These are phyloP conservation scores for Aptenodytes patagonicus DNA, from an alignment of 2,113 vertebrate species.

Conservation along the genomic window DNA sequence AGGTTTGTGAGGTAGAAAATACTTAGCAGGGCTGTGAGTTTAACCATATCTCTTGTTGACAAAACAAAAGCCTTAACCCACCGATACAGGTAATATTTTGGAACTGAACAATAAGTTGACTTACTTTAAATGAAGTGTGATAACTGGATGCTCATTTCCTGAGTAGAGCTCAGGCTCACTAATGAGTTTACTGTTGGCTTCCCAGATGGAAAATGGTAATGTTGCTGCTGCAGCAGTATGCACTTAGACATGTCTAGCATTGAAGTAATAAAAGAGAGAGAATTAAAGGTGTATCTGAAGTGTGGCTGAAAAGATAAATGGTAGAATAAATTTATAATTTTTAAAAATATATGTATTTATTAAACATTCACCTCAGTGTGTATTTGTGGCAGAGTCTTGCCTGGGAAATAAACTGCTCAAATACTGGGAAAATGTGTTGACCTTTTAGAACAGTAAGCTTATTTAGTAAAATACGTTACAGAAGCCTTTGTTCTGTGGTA, in stretches of 20 bases:
- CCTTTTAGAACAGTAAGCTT: not conserved
- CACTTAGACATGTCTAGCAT: not conserved
- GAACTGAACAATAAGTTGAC: not conserved
- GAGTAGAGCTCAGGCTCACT: not conserved
- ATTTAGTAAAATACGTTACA: not conserved
- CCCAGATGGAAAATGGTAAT: not conserved
- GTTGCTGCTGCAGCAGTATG: not conserved
- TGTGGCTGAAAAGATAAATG: not conserved
- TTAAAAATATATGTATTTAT: rapidly evolving
- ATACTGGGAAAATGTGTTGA: not conserved
- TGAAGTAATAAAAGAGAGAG: not conserved
- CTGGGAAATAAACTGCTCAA: not conserved
- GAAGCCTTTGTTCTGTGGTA: not conserved
- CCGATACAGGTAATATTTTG: not conserved
- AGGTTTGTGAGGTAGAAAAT: not conserved
- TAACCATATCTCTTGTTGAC: not conserved
- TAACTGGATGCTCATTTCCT: not conserved
- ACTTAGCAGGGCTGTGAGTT: not conserved
- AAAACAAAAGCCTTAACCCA: not conserved
- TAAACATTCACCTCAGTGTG: not conserved
- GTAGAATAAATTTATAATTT: not conserved
- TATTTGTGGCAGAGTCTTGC: not conserved
- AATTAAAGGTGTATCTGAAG: not conserved
- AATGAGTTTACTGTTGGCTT: not conserved
- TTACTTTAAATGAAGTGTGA: not conserved